Base-by-base conservation (phyloP, 1,140 invertebrate species). In the Procambarus clarkii region DNA sequence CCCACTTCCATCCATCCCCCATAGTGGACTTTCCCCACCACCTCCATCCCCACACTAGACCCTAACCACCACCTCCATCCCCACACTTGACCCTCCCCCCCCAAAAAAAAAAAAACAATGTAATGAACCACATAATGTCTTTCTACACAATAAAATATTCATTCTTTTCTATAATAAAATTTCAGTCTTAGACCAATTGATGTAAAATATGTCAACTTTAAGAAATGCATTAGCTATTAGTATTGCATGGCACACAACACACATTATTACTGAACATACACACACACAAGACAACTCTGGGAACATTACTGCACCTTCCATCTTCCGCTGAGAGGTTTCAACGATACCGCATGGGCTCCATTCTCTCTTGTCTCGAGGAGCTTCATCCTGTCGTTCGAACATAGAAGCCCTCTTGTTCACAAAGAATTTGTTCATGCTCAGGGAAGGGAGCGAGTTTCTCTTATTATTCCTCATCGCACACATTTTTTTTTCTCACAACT, bases 381-480 rank as follows among this genome's bases (percentile, higher is more conserved):
- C 21, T 50, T 91, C 89, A 45, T 90, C 88, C 2, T 54, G 45
- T 64, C 78, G 50, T 82, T 91, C 89, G 71, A 91, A 91, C 89
- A 91, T 91, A 34, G 89, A 91, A 44, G 89, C 89, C 18, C 89
- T 69, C 46, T 91, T 91, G 77, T 91, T 91, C 2, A 91, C 89
- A 71, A 91, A 91, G 54, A 91, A 91, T 45, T 91, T 91, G 46
- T 91, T 91, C 89, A 91, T 69, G 76, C 50, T 86, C 18, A 91
- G 76, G 2, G 82, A 79, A 13, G 89, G 89, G 4, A 91, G 60
- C 9, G 89, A 91, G 89, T 91, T 85, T n/a, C 89, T 60, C 77
- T 91, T 91, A 46, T 91, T 91, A 78, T 90, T 90, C 89, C 54
- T 78, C 89, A 86, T 91, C 18, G 89, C 89, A 85, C 89, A 85